phyloP scores from a whole-genome alignment of 2,888 invertebrate genomes.

The Tipula vernalis region DNA sequence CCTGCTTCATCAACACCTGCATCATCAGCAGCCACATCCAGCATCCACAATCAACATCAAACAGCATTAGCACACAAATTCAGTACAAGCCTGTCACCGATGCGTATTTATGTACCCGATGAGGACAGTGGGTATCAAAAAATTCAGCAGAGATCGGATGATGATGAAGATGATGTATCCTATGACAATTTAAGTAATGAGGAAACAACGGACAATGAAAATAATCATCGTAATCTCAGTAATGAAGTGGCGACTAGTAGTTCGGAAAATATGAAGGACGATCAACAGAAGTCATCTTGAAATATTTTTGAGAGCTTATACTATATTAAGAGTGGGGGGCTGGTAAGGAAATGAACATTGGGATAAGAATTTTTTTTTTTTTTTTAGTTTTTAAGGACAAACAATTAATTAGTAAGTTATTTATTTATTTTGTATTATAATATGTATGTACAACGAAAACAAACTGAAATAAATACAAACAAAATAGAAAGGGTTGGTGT shows the following conservation, averaged over 20 bases:
- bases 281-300: not conserved
- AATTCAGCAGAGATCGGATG: constrained; percentile 22
- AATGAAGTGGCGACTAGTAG: constrained; percentile 17
- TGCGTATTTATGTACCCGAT: constrained; percentile 40
- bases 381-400: not conserved
- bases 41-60: constrained; percentile 29
- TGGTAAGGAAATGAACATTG: not conserved
- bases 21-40: constrained; percentile 18
- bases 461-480: not conserved
- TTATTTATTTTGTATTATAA: not conserved
- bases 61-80: constrained; percentile 28
- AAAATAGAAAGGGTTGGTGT: not conserved
- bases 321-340: not conserved
- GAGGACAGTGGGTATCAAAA: constrained; percentile 24
- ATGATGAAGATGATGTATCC: constrained; percentile 12
- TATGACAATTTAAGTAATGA: constrained; percentile 14
- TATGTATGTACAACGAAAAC: not conserved
- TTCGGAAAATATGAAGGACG: constrained; percentile 10
- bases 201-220: constrained; percentile 18
- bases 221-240: not conserved
- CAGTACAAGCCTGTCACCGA: constrained; percentile 27
- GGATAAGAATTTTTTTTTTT: not conserved
- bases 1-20: not conserved
- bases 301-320: not conserved
- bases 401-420: not conserved